Base-by-base conservation (phyloP, 1,140 invertebrate species). In the Probaryconus sp. region DNA sequence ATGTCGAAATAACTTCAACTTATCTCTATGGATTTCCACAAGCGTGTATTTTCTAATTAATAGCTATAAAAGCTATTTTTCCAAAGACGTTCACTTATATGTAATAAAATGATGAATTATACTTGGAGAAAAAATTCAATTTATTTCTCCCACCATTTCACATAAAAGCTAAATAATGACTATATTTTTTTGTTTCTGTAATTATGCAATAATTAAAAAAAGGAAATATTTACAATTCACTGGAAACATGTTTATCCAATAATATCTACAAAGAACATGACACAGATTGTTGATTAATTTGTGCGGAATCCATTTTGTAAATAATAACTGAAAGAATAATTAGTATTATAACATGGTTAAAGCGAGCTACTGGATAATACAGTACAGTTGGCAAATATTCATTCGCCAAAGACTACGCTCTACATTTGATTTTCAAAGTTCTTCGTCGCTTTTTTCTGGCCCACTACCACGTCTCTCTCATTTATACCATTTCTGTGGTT, bases 401-500 rank as follows among this genome's bases (percentile, higher is more conserved):
- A 26, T 35, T 31, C 4, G 9, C 0, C 3, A 30, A 33, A 38
- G 10, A 33, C 11, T 17, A 16, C 26, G 20, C 16, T 37, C 5
- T 21, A 40, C n/a, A 26, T 58, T 58, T 28, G 14, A 60, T 68
- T 50, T 20, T 48, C 17, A 33, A 51, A 31, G 43, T 40, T 60
- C 18, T 14, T 51, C 21, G 26, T 17, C 14, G 26, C 11, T 10
- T 17, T 69, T 47, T 60, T 26, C 13, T 1, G 10, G 18, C 11
- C 13, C 6, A 6, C 6, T 7, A 3, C 35, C 14, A 42, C 26
- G 18, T 42, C 3, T 53, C 16, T 42, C 47, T 38, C 60, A 20
- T 58, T 58, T 65, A 64, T 60, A 38, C 31, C 47, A 60, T 65
- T 72, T 72, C 69, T 17, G 37, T 55, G 45, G 60, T 72, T 72